Conservation (phyloP, 2,888 invertebrate species). For the Apotomis capreana region DNA sequence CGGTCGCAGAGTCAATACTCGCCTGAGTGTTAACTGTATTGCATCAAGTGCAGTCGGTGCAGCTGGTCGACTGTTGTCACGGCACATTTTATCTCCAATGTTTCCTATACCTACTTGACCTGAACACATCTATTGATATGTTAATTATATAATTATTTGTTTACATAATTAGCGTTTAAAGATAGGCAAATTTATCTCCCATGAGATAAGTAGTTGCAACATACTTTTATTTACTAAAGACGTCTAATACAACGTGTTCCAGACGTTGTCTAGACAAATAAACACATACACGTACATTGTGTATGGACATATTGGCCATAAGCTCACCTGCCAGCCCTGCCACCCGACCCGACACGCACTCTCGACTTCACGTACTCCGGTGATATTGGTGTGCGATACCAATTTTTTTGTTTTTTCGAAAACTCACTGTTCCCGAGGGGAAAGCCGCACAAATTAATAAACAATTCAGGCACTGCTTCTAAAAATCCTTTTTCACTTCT, state of each 20-base stretch:
- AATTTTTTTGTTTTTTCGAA: too few species aligned
- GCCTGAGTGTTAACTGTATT: background rate
- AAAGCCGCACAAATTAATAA: too few species aligned
- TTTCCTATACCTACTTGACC: constrained; percentile 12
- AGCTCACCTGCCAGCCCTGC: too few species aligned
- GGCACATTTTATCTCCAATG: constrained; percentile 4
- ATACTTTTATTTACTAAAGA: background rate
- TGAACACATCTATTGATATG: background rate
- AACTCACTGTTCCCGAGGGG: too few species aligned
- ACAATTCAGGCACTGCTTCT: too few species aligned
- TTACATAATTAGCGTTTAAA: constrained; percentile 9
- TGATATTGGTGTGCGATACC: too few species aligned
- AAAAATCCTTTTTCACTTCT: too few species aligned
- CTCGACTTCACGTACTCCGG: background rate
- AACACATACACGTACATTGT: too few species aligned
- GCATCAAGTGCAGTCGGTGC: background rate
- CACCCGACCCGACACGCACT: background rate
- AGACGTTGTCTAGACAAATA: constrained; percentile 7
- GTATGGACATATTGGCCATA: too few species aligned
- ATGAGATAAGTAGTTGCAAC: background rate
- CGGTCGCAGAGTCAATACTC: background rate
- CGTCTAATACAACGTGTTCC: background rate
- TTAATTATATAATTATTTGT: constrained; percentile 14
- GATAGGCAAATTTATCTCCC: constrained; percentile 13
- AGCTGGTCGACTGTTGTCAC: background rate